These are phyloP conservation scores for Tholera decimalis DNA, from an alignment of 2,888 invertebrate genomes.

Conservation along the genomic window DNA sequence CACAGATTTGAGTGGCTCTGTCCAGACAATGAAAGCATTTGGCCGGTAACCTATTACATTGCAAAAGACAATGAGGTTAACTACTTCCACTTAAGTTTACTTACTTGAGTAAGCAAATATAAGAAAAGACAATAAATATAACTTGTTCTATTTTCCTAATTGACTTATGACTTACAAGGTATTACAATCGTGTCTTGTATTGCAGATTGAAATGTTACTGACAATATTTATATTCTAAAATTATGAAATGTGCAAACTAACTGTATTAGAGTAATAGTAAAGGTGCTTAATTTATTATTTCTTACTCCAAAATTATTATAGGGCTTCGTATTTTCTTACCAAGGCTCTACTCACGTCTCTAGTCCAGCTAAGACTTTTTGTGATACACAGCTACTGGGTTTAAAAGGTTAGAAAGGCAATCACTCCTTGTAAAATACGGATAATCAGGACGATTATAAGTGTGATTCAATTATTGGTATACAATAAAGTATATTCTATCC, in stretches of 20 bases:
- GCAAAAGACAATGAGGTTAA: not conserved
- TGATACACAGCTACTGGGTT: no score
- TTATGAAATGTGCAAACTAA: constrained; percentile 10
- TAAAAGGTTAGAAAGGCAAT: no score
- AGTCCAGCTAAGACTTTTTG: no score
- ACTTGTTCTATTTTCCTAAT: constrained; percentile 1
- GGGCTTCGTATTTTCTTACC: no score
- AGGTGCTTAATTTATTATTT: not conserved
- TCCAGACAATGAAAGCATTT: no score
- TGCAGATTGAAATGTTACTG: constrained; percentile 1
- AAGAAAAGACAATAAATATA: constrained; percentile 13
- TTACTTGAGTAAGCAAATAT: not conserved
- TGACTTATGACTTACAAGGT: constrained; percentile 18
- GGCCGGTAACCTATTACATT: not conserved
- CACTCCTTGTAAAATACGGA: no score
- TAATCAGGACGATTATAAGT: no score
- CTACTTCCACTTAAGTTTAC: not conserved
- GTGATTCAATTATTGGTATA: no score
- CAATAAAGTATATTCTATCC: not conserved
- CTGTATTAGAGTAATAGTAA: not conserved
- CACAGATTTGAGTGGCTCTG: no score
- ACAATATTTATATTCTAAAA: not conserved
- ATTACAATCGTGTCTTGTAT: not conserved
- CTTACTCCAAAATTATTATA: no score
- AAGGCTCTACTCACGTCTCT: no score